A percentile compares a stretch with the other conserved stretches of the same genome.
Conservation (phyloP, 2,113 vertebrate genomes). For the Mugil cephalus region DNA sequence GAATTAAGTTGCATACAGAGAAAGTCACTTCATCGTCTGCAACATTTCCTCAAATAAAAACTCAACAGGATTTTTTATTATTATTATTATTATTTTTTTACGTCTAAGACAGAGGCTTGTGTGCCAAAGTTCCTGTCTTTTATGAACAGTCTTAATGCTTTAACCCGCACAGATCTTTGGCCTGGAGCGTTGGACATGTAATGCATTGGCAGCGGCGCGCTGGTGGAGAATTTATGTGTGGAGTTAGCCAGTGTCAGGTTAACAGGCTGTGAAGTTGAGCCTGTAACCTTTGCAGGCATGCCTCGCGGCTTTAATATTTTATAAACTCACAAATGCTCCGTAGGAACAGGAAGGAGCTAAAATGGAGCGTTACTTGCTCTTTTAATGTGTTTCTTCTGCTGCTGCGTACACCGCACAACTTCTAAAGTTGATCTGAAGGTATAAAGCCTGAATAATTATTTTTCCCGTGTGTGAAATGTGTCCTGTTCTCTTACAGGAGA, state of each 20-base stretch:
- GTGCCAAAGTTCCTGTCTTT: conserved; percentile 19
- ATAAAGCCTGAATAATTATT: neutral
- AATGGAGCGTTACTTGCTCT: conserved; percentile 4
- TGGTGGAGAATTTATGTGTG: conserved; percentile 44
- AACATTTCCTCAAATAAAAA: neutral
- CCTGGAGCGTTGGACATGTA: conserved; percentile 40
- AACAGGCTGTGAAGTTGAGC: conserved; percentile 55
- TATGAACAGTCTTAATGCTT: conserved; percentile 34
- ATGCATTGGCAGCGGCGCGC: conserved; percentile 30
- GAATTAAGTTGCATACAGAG: neutral
- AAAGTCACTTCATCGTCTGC: neutral
- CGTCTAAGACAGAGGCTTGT: neutral
- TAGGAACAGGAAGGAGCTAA: conserved; percentile 43
- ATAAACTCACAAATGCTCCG: conserved; percentile 43
- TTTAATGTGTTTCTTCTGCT: conserved; percentile 25
- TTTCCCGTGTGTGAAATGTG: neutral
- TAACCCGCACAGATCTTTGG: conserved; percentile 37
- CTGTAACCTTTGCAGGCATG: conserved; percentile 53
- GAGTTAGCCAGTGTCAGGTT: conserved; percentile 56
- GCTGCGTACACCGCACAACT: neutral
- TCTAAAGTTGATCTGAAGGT: neutral
- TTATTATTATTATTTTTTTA: too few species aligned
- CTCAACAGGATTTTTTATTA: too few species aligned
- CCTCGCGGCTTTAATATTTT: conserved; percentile 65
- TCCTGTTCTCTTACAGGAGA: conserved; percentile 86